phyloP scores from a whole-genome alignment of 2,888 invertebrate genomes.

The Caenorhabditis doughertyi region DNA sequence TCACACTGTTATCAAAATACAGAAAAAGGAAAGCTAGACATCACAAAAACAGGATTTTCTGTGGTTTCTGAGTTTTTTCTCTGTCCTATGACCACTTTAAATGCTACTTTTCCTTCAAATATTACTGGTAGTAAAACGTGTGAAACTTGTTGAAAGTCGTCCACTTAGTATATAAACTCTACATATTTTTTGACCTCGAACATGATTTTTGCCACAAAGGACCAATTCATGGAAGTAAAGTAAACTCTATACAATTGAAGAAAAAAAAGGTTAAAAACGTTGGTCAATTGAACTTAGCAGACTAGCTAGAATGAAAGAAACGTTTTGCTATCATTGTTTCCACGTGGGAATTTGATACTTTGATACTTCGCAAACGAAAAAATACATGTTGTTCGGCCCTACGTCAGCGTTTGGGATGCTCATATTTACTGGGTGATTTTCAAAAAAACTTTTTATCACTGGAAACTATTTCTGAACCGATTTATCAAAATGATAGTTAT shows the following conservation, averaged over 20 bases:
- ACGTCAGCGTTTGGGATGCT: slow-evolving; percentile 38
- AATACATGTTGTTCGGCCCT: slow-evolving; percentile 49
- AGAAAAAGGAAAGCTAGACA: no score
- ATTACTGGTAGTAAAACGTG: no score
- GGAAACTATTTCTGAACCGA: background rate
- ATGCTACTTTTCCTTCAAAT: no score
- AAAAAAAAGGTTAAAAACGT: background rate
- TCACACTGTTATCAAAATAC: no score
- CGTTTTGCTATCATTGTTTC: slow-evolving; percentile 29
- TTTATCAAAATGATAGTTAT: background rate
- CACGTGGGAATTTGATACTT: slow-evolving; percentile 53
- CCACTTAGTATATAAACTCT: no score
- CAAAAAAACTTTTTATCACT: slow-evolving; percentile 10
- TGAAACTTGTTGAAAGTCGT: no score
- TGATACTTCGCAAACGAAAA: slow-evolving; percentile 26
- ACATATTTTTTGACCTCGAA: no score
- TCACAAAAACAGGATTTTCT: no score
- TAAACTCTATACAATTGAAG: background rate
- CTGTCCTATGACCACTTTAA: no score
- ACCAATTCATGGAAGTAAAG: no score
- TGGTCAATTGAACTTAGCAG: slow-evolving; percentile 20
- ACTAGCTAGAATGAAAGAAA: slow-evolving; percentile 4
- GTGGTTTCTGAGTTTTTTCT: no score
- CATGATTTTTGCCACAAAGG: no score
- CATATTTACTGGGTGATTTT: slow-evolving; percentile 45